Conservation (phyloP, 2,888 invertebrate species). For the Synergus gifuensis region DNA sequence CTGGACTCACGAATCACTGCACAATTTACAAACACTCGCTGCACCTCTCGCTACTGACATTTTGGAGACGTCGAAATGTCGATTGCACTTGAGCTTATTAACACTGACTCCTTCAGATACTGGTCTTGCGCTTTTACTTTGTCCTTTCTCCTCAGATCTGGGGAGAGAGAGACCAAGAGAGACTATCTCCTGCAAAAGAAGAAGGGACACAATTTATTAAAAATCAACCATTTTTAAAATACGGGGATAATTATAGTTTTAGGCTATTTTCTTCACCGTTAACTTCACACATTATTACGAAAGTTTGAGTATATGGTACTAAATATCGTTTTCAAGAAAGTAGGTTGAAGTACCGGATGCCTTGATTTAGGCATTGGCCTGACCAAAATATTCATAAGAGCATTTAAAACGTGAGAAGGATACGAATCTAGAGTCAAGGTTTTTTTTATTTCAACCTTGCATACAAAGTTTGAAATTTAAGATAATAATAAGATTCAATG, state of each 20-base stretch:
- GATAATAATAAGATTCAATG: background rate
- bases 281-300: slow-evolving; percentile 7
- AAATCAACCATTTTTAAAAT: background rate
- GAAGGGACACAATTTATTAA: background rate
- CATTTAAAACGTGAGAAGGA: slow-evolving; percentile 18
- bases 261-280: slow-evolving; percentile 17
- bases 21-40: slow-evolving; percentile 52
- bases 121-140: slow-evolving; percentile 16
- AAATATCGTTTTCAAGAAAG: slow-evolving; percentile 19
- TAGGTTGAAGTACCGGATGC: slow-evolving; percentile 19
- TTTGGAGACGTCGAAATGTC: slow-evolving; percentile 28
- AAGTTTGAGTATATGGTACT: background rate
- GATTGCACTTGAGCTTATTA: slow-evolving; percentile 37
- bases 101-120: slow-evolving; percentile 31
- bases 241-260: background rate
- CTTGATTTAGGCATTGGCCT: background rate
- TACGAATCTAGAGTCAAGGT: background rate
- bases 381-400: background rate
- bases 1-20: slow-evolving; percentile 51
- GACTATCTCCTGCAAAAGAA: slow-evolving; percentile 21
- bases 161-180: background rate
- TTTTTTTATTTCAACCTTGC: background rate
- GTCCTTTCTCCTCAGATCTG: slow-evolving; percentile 28
- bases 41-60: slow-evolving; percentile 52
- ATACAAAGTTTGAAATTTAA: background rate